phyloP scores from a whole-genome alignment of 2,113 vertebrate species.

The Sakesphorus luctuosus region DNA sequence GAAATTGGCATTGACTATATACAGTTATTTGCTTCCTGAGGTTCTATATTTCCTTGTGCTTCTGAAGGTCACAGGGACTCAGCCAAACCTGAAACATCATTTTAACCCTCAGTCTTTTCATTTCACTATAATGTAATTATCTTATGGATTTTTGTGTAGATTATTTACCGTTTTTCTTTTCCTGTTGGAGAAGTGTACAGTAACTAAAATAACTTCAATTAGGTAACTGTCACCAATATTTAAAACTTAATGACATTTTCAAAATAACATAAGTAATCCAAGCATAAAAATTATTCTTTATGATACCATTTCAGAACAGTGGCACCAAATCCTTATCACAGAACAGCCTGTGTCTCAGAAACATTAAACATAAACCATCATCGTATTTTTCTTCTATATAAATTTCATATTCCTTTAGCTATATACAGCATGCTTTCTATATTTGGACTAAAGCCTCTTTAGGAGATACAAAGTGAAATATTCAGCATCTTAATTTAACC shows the following conservation, averaged over 20 bases:
- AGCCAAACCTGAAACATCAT: background rate
- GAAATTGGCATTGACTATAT: background rate
- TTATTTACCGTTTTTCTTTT: constrained; percentile 5
- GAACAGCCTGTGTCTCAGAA: background rate
- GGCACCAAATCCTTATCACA: background rate
- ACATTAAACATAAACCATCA: background rate
- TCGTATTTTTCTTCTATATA: background rate
- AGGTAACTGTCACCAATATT: background rate
- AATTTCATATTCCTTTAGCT: background rate
- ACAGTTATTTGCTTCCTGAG: background rate
- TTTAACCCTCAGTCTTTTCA: constrained; percentile 1
- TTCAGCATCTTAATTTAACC: background rate
- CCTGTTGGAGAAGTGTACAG: background rate
- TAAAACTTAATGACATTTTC: constrained; percentile 11
- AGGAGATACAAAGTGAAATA: background rate
- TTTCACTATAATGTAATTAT: constrained; percentile 29
- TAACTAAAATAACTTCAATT: background rate
- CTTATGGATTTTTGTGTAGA: constrained; percentile 26
- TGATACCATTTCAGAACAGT: background rate
- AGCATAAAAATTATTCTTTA: constrained; percentile 27
- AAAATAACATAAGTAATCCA: background rate
- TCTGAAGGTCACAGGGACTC: constrained; percentile 9
- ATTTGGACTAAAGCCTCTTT: background rate
- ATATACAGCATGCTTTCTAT: background rate
- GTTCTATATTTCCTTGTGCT: background rate